Evolutionary conservation across 2,888 invertebrate species (phyloP).

Genomic region (Stegophylla sp.): DNA sequence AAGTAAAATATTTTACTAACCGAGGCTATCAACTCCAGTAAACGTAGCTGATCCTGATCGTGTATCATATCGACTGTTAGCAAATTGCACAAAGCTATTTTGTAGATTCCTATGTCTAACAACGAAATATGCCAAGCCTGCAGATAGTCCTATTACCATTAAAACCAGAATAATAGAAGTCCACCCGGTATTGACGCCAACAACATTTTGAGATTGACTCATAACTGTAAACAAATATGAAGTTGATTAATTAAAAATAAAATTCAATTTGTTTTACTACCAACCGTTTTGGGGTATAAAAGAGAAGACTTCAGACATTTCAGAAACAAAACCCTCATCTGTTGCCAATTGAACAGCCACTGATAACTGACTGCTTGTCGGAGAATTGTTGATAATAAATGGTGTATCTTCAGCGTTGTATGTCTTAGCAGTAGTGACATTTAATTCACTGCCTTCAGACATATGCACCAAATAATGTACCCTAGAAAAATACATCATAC

Average conservation of each 20-base stretch:
- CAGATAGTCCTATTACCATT: slow-evolving; percentile 39
- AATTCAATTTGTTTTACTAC: not conserved
- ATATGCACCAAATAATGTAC: slow-evolving; percentile 74
- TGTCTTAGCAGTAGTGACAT: slow-evolving; percentile 65
- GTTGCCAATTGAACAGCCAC: slow-evolving; percentile 73
- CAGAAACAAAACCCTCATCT: slow-evolving; percentile 71
- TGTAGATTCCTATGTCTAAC: slow-evolving; percentile 55
- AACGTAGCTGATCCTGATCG: slow-evolving; percentile 87
- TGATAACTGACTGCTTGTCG: slow-evolving; percentile 68
- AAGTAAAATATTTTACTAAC: slow-evolving; percentile 65
- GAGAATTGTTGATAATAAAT: slow-evolving; percentile 68
- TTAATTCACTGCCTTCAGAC: slow-evolving; percentile 68
- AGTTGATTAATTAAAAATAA: not conserved
- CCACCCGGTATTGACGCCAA: slow-evolving; percentile 51
- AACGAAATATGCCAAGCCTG: slow-evolving; percentile 50
- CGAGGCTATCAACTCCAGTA: slow-evolving; percentile 73
- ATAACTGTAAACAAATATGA: slow-evolving; percentile 1
- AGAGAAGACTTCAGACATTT: slow-evolving; percentile 70
- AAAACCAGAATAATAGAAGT: slow-evolving; percentile 39
- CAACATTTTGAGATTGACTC: slow-evolving; percentile 30
- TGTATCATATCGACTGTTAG: slow-evolving; percentile 84
- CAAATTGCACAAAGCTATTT: slow-evolving; percentile 80
- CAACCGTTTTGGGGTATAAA: slow-evolving; percentile 64
- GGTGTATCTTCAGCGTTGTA: slow-evolving; percentile 69
- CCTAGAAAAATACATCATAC: slow-evolving; percentile 63